phyloP scores from a whole-genome alignment of 2,797 vertebrate species.

The Scyliorhinus canicula region DNA sequence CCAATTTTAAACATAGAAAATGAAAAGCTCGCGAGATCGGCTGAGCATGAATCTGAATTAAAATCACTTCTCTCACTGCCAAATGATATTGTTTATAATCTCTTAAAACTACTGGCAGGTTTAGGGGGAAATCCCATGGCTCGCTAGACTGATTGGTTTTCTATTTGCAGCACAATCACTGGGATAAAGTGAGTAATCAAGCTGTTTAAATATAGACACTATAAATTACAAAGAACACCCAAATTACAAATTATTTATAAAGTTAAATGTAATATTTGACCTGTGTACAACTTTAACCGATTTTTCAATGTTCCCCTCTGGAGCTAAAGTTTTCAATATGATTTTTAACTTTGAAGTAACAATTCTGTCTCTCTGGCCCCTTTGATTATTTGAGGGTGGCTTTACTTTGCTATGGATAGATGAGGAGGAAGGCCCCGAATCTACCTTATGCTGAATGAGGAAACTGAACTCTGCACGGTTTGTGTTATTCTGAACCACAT shows the following conservation, averaged over 20 bases:
- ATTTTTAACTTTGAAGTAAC: not conserved
- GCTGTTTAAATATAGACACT: not conserved
- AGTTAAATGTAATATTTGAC: not conserved
- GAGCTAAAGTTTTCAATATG: not conserved
- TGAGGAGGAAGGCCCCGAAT: too few species aligned
- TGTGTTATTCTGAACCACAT: not conserved
- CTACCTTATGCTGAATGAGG: not conserved
- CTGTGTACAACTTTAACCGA: not conserved
- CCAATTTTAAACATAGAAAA: not conserved
- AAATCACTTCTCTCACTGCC: not conserved
- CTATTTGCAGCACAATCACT: not conserved
- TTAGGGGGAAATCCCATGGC: not conserved
- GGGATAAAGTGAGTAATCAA: not conserved
- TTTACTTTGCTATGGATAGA: too few species aligned
- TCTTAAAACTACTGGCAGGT: not conserved
- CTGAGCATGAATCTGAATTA: not conserved
- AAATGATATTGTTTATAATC: not conserved
- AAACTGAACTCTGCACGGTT: not conserved
- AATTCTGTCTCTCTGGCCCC: too few species aligned
- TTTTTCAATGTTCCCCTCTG: not conserved
- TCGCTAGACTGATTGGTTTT: not conserved
- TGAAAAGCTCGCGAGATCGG: not conserved
- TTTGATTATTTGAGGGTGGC: not conserved
- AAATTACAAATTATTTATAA: not conserved
- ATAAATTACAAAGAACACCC: not conserved